Evolutionary conservation across 2,113 vertebrate species (phyloP), one percentile per base, ranked within the genome.

Genomic region (Apteryx mantelli): DNA sequence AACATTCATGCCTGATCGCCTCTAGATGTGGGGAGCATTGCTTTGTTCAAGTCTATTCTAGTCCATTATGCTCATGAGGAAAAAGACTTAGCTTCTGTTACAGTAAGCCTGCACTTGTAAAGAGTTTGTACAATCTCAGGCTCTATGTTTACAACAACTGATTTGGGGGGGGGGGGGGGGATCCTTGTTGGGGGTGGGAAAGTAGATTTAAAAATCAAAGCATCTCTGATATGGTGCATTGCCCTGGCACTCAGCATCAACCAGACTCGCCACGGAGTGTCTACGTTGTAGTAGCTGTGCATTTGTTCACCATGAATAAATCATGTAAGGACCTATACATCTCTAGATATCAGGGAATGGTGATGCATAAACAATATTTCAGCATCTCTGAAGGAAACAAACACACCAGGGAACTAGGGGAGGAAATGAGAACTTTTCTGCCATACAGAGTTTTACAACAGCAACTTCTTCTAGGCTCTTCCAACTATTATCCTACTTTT

Each of bases 1-100:
- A 68, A 73, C 94, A 70, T 65, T 60, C 0, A 0, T 26, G 36
- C 81, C 58, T 28, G 14, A 7, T 63, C 95, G 50, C 34, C 58
- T 79, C 75, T 82, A 96, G 94, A 73, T 74, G 90, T 42, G 69
- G n/a, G 66, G 87, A 77, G 28, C 0, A 2, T 66, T 30, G 93
- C 75, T 66, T 15, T 56, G 91, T 69, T 53, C 82, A 28, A 5
- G 44, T 14, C 76, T 25, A 11, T 7, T 22, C 55, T 13, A 64
- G 38, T 5, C 25, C 70, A 52, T 34, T 38, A 60, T 1, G 1
- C 25, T 10, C 86, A 53, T 0, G 1, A 53, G 32, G 36, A 89
- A 64, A 81, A 40, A 55, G 38, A 21, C 63, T 3, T 28, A 4
- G 53, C 70, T 91, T 38, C 76, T 71, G 63, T 8, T 40, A 8